Percentiles rank a stretch among this genome's conserved stretches.
Evolutionary conservation across 2,888 invertebrate species (phyloP).

Genomic region (Aporophyla lueneburgensis): DNA sequence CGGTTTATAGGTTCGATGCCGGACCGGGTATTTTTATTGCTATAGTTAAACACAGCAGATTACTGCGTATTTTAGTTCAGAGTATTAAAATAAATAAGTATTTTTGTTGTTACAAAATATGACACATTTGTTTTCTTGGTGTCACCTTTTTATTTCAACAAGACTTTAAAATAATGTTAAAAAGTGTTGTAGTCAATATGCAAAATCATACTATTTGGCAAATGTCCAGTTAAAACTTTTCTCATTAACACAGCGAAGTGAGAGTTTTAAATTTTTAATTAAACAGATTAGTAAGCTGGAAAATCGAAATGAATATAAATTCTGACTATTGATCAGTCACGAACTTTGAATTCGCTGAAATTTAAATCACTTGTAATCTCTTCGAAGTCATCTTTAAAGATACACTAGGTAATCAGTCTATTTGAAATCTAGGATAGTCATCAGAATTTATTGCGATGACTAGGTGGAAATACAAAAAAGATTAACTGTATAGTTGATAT

Average conservation of each 20-base stretch:
- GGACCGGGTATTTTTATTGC: conserved; percentile 59
- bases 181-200: conserved; percentile 16
- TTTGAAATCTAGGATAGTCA: conserved; percentile 36
- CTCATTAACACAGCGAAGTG: conserved; percentile 12
- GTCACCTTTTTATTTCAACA: conserved; percentile 10
- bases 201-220: conserved; percentile 39
- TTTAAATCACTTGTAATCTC: conserved; percentile 42
- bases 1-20: conserved; percentile 56
- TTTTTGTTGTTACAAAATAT: conserved; percentile 1
- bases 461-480: conserved; percentile 26
- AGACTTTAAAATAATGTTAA: not conserved
- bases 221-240: conserved; percentile 31
- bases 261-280: conserved; percentile 38
- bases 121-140: not conserved
- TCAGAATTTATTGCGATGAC: conserved; percentile 39
- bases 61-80: conserved; percentile 19
- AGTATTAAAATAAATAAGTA: not conserved
- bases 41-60: conserved; percentile 36
- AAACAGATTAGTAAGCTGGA: conserved; percentile 40
- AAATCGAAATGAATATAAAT: conserved; percentile 45
- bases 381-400: conserved; percentile 51
- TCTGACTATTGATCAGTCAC: conserved; percentile 50
- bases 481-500: not conserved
- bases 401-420: conserved; percentile 23
- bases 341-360: conserved; percentile 37